Percentiles rank a stretch among this genome's conserved stretches.
Evolutionary conservation across 1,140 invertebrate species (phyloP).

Genomic region (Coptotermes formosanus): DNA sequence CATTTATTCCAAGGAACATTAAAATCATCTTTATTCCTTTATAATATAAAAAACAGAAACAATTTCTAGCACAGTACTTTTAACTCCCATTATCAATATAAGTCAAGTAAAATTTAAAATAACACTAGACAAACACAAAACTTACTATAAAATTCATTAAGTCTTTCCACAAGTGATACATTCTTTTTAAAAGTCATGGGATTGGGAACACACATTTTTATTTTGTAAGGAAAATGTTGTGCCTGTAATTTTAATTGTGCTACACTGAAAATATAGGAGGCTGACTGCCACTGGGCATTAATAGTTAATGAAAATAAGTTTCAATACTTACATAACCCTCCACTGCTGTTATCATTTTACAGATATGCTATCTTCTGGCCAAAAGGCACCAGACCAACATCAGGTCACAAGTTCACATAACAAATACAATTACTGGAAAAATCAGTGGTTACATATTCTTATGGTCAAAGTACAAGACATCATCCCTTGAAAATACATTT

Average conservation of each 20-base stretch:
- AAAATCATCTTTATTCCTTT: not conserved
- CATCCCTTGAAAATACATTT: too few relatives aligned
- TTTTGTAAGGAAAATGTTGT: not conserved
- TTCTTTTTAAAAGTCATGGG: not conserved
- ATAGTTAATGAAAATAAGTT: too few relatives aligned
- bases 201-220: not conserved
- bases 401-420: too few relatives aligned
- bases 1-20: not conserved
- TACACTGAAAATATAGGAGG: not conserved
- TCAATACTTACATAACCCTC: too few relatives aligned
- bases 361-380: too few relatives aligned
- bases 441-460: too few relatives aligned
- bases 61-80: not conserved
- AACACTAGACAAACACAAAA: conserved; percentile 16
- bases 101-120: conserved; percentile 6
- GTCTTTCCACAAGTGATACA: not conserved
- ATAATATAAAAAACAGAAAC: not conserved
- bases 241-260: not conserved
- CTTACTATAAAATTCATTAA: not conserved
- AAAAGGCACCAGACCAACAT: too few relatives aligned
- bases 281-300: not conserved
- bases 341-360: too few relatives aligned
- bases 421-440: too few relatives aligned
- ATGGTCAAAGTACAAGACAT: too few relatives aligned
- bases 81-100: not conserved